Base-by-base conservation (phyloP, 2,113 vertebrate species). In the Ia io region DNA sequence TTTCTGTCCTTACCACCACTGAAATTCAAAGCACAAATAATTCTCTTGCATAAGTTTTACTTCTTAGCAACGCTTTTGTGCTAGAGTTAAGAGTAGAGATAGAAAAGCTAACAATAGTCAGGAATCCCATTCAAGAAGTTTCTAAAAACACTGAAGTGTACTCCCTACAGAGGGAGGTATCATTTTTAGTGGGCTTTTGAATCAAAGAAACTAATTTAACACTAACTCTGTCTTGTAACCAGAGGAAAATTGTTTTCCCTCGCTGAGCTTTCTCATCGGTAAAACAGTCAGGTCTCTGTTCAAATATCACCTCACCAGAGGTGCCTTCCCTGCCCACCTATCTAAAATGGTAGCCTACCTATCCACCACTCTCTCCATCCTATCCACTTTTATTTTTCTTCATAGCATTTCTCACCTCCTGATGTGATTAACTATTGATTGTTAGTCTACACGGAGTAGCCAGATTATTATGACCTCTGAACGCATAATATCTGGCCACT, bases 31-130 rank as follows among this genome's bases (percentile, higher is more conserved):
- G 18, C 71, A 74, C 35, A 74, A 23, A 83, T 42, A 65, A 73
- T 65, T 14, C 20, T 59, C 65, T 79, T 23, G 63, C 1, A 0
- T 65, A 84, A 56, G n/a, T 90, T 92, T 82, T n/a, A 83, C 61
- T 93, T 70, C 79, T 92, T 83, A 90, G 67, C 90, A 94, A 90
- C 25, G 1, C 35, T 85, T 91, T 88, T 42, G 44, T 74, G 47
- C 67, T 85, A 51, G 37, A 22, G 22, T 67, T 22, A 49, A 42
- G 30, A 32, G 28, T 56, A 59, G 9, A 84, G 42, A 32, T 0
- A 49, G 53, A 20, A 37, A 51, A 70, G 8, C 51, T 32, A 65
- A 67, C 0, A 44, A 61, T 0, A 74, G 37, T 13, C 20, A 71
- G 65, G 35, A 94, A 80, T 53, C 22, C 40, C 6, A 47, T 37